Base-by-base conservation (phyloP, 2,888 invertebrate genomes). In the Chorisops tibialis region DNA sequence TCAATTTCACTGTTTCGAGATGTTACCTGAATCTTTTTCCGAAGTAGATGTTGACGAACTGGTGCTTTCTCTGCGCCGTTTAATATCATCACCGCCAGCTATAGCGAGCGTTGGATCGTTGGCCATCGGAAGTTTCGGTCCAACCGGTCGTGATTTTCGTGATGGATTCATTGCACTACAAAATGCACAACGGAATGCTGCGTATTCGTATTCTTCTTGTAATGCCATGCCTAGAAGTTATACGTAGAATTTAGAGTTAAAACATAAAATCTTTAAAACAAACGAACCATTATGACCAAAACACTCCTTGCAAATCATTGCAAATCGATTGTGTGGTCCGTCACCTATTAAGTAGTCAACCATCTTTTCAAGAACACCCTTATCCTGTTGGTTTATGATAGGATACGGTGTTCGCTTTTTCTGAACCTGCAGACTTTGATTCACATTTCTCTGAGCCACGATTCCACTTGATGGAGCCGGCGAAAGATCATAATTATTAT, bases 301-400 rank as follows among this genome's bases (percentile, higher is more conserved):
- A 75, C 99, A 99, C 67, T 89, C 85, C 39, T 83, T 83, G 77
- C 99, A 99, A 71, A 99, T 94, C 67, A 99, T 85, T 18, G 98
- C 99, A 81, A 90, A 98, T 69, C 97, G 86, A 78, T 95, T 92
- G 65, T 87, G 87, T 21, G 97, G 96, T 0, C 97, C 98, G 76
- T 99, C 98, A 43, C 96, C 96, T 43, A 98, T 86, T 64, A 99
- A 79, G 74, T 91, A 95, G 75, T 99, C 98, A 14, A 99, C 88
- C 71, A 98, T 81, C 72, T 90, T 89, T 77, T 97, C 97, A 65
- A 96, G 75, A 35, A 89, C 85, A 5, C 88, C 86, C 63, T 94
- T 86, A 66, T 93, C 80, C 3, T 83, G 79, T 77, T 83, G 79
- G 66, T 78, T 75, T 4, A 78, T 71, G 21, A 78, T 71, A 4